A percentile compares a stretch with the other conserved stretches of the same genome.
Conservation (phyloP, 2,113 vertebrate genomes). For the Cettia cetti region DNA sequence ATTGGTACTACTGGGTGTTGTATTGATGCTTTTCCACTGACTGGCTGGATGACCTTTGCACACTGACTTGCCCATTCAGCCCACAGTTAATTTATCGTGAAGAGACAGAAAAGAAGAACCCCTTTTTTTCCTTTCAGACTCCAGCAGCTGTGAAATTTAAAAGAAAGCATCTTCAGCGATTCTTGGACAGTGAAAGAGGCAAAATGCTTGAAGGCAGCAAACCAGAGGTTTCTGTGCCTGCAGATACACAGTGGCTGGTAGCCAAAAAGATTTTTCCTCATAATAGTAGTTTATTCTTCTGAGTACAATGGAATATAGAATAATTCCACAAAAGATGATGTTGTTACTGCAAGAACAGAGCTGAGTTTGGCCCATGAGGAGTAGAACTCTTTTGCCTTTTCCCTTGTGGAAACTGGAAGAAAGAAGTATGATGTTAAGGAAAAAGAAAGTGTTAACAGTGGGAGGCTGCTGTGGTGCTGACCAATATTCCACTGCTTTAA, state of each 20-base stretch:
- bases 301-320: not conserved
- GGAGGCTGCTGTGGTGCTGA: not conserved
- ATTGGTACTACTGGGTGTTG: not conserved
- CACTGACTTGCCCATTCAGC: not conserved
- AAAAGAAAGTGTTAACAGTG: not conserved
- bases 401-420: not conserved
- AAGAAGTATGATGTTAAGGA: not conserved
- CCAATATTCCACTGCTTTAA: not conserved
- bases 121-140: not conserved
- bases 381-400: not conserved
- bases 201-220: not conserved
- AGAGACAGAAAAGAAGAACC: not conserved
- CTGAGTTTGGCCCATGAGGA: not conserved
- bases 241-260: not conserved
- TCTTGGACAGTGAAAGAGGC: not conserved
- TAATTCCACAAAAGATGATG: not conserved
- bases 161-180: not conserved
- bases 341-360: not conserved
- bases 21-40: not conserved
- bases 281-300: not conserved
- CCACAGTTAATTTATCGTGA: not conserved
- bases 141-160: slow-evolving; percentile 6
- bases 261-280: not conserved
- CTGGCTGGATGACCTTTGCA: not conserved
- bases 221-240: not conserved